Base-by-base conservation (phyloP, 2,797 vertebrate genomes). In the Lagodon rhomboides region DNA sequence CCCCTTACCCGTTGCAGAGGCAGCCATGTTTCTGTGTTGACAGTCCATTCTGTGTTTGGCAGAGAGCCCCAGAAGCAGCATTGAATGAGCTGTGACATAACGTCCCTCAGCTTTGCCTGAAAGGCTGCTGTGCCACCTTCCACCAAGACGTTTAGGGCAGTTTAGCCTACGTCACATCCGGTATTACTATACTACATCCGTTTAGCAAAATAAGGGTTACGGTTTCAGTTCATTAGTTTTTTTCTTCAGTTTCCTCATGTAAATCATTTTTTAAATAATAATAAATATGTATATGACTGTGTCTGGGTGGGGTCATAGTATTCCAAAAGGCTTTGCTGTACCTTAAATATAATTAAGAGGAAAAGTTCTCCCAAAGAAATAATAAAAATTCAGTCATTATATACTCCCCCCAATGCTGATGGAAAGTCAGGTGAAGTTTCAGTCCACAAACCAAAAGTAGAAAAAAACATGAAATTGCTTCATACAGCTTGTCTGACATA, bases 11-110 rank as follows among this genome's bases (percentile, higher is more conserved):
- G 88, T 79, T 12, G 84, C 90, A 82, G 89, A 91, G 63, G 95
- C 86, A 80, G 95, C 93, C 95, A 96, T 94, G 91, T 93, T 95
- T 77, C 80, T 83, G 61, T 87, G 88, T 85, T 88, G 90, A 85
- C 83, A 87, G 85, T 70, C 74, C 46, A 27, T 53, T 16, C 80
- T 23, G 69, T 79, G 82, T 83, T 82, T 64, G 54, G 67, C 81
- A 22, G 46, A 55, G 25, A 51, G 58, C 77, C 68, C 30, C 80
- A 50, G 65, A 12, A 67, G 77, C 59, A 76, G 79, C 67, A 9
- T 22, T 72, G 69, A 79, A 62, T 22, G 17, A 17, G 2, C 0
- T 0, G 49, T 11, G 13, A 7, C 68, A 75, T 76, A 0, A 0
- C 43, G 13, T 70, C 79, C 88, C 85, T 81, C 68, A 3, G 67